Evolutionary conservation across 2,113 vertebrate genomes (phyloP), one percentile per base, ranked within the genome.

Genomic region (Hemichromis elongatus): DNA sequence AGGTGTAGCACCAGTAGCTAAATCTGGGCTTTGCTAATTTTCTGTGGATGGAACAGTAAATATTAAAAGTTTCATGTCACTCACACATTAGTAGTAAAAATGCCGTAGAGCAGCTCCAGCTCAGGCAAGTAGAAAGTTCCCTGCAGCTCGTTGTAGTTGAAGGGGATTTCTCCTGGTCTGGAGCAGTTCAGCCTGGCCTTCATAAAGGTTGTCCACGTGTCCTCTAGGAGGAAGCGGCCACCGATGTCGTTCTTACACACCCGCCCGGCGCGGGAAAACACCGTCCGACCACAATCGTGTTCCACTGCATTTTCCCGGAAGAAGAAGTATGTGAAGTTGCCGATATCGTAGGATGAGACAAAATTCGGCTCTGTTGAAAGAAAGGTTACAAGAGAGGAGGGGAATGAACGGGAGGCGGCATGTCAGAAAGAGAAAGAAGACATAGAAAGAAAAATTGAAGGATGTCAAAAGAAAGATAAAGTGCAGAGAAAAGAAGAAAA

Each of bases 171-270:
- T 4, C 98, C 98, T 0, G 98, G 98, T 8, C 97, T 96, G 33
- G 98, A 99, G 89, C 98, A 99, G 95, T 99, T 99, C 16, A 99
- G 95, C 4, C 98, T 95, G 12, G 98, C 97, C 92, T 99, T 99
- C 98, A 99, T 99, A 94, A 99, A 99, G 2, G 99, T 99, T 82
- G 99, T 99, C 99, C 99, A 99, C 1, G 99, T 99, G 86, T 99
- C 99, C 85, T 99, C 99, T 82, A 99, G 94, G 40, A 99, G 96
- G 57, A 99, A 99, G 2, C 98, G 97, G 1, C 98, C 98, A 1
- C 98, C 98, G 0, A 99, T 97, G 93, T 99, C 98, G 0, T 99
- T 99, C 92, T 99, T 99, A 89, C 98, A 99, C 13, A 99, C 97
- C 0, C 98, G 96, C 1, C 98, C 98, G 0, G 97, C 97, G 3